These are phyloP conservation scores for Cariama cristata DNA, from an alignment of 2,113 vertebrate species.

Conservation along the genomic window DNA sequence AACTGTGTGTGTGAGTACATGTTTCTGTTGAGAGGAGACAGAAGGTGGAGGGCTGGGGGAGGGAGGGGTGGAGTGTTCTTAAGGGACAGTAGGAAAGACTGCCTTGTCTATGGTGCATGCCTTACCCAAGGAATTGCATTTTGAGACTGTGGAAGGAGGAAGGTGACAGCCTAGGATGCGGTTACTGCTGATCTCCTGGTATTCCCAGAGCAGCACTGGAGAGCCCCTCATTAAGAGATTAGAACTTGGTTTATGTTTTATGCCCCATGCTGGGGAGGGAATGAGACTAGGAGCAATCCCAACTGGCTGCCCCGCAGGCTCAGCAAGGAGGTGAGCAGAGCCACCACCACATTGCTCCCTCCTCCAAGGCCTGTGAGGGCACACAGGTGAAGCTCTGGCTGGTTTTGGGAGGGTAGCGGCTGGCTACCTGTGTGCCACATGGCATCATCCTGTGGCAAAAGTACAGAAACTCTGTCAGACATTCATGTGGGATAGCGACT, in stretches of 20 bases:
- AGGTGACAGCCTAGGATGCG: background rate
- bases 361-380: background rate
- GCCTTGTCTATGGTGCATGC: background rate
- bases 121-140: background rate
- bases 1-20: background rate
- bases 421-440: background rate
- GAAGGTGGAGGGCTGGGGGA: background rate
- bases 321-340: background rate
- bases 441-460: background rate
- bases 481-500: background rate
- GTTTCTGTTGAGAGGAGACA: background rate
- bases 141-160: background rate
- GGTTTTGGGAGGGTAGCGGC: background rate
- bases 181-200: conserved; percentile 3
- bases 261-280: background rate
- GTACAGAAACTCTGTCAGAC: background rate
- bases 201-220: background rate
- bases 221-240: conserved; percentile 30
- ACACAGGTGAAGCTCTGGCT: background rate
- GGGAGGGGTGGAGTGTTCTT: background rate
- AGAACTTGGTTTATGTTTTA: background rate
- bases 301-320: background rate
- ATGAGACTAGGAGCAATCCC: background rate
- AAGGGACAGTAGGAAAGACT: background rate
- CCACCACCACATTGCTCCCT: background rate